Base-by-base conservation (phyloP, 2,888 invertebrate genomes). In the Drosophila leonis region DNA sequence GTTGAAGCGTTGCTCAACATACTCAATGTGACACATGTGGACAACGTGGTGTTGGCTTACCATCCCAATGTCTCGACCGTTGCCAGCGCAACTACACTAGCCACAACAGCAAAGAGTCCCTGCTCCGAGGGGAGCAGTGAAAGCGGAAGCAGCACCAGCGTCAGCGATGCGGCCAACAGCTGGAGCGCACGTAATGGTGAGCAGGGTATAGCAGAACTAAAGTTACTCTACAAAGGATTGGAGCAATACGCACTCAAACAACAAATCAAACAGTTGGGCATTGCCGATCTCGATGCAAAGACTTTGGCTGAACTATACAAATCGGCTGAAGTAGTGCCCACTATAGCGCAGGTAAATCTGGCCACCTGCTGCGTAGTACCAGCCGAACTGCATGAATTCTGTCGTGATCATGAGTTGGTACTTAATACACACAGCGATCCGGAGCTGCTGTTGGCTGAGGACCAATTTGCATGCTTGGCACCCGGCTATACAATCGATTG, bases 371-470 rank as follows among this genome's bases (percentile, higher is more conserved):
- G 98, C 94, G 97, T 98, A 4, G 98, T 99, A 62, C 98, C 99
- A 27, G 97, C 97, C 1, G 95, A 97, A 3, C 94, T 99, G 78
- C 96, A 97, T 92, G 95, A 96, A 76, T 99, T 97, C 94, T 98
- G 99, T 73, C 96, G 97, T 84, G 96, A 97, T 78, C 96, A 98
- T 88, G 97, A 98, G 89, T 96, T 99, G 72, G 98, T 98, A 91
- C 94, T 99, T 42, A 94, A 99, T 29, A 99, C 99, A 0, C 99
- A 99, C 92, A 98, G 97, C 88, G 99, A 99, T 93, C 98, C 98
- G 0, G 95, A 95, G 91, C 78, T 92, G 48, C 69, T 92, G 67
- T 94, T 95, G 39, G 92, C 94, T 64, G 94, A 94, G 24, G 94
- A 94, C 68, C 94, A 95, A 24, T 94, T 97, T 0, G 29, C 65